These are phyloP conservation scores for Aleadryas rufinucha DNA, from an alignment of 2,113 vertebrate species.

Conservation along the genomic window DNA sequence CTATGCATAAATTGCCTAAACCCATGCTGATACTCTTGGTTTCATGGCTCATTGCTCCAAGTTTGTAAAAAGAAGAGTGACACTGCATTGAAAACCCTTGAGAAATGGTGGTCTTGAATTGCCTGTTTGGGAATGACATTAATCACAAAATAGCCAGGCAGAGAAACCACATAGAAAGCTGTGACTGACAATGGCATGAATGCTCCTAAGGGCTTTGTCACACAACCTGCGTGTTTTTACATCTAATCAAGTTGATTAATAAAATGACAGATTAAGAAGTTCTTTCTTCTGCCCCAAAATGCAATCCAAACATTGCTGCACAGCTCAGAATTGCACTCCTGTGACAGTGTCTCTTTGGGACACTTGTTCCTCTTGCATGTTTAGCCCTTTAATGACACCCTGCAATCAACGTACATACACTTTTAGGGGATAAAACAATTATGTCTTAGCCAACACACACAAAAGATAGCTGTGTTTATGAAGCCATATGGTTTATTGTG, in stretches of 20 bases:
- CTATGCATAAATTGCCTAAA: not conserved
- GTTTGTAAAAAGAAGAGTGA: not conserved
- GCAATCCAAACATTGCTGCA: not conserved
- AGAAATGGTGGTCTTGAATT: not conserved
- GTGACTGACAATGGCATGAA: not conserved
- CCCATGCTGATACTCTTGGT: not conserved
- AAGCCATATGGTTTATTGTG: not conserved
- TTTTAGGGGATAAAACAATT: not conserved
- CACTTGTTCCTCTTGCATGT: not conserved
- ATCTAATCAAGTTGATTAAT: not conserved
- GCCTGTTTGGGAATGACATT: not conserved
- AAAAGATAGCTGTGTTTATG: not conserved
- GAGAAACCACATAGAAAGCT: not conserved
- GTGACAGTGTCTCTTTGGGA: not conserved
- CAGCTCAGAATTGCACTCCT: not conserved
- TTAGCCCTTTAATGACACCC: not conserved
- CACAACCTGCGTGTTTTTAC: not conserved
- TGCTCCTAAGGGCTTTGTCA: not conserved
- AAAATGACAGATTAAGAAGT: not conserved
- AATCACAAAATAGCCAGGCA: not conserved
- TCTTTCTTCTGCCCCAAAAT: not conserved
- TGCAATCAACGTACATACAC: not conserved
- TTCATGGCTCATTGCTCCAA: not conserved
- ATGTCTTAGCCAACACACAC: not conserved
- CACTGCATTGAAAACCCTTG: not conserved